phyloP scores from a whole-genome alignment of 2,113 vertebrate genomes.

The Leptobrachium ailaonicum region DNA sequence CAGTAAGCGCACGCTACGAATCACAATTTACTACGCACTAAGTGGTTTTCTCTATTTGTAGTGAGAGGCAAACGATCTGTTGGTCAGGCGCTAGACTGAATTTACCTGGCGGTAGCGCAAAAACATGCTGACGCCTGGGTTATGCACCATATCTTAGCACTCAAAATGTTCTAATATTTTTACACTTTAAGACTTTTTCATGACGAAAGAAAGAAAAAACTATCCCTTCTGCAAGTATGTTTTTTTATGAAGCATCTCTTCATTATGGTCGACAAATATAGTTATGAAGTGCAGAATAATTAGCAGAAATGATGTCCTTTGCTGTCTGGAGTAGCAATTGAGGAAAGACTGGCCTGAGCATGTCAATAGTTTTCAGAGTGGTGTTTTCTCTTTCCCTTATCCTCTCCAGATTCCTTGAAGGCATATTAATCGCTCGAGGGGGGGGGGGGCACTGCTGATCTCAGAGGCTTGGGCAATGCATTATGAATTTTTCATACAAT shows the following conservation, averaged over 20 bases:
- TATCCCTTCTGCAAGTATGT: too few species aligned
- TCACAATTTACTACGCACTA: too few species aligned
- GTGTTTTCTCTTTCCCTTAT: slow-evolving; percentile 76
- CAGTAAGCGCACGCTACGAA: too few species aligned
- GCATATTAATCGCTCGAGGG: slow-evolving; percentile 83
- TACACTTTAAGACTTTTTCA: too few species aligned
- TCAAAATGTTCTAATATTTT: too few species aligned
- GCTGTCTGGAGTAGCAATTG: background rate
- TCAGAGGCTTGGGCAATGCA: slow-evolving; percentile 88
- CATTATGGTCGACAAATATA: background rate
- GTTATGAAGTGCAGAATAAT: slow-evolving; percentile 11
- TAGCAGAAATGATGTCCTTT: background rate
- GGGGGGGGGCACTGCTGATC: slow-evolving; percentile 85
- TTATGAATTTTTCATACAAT: slow-evolving; percentile 94
- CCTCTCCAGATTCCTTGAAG: slow-evolving; percentile 71
- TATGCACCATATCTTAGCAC: too few species aligned
- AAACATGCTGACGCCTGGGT: too few species aligned
- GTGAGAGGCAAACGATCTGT: too few species aligned
- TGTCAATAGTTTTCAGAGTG: slow-evolving; percentile 95
- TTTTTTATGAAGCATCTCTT: background rate
- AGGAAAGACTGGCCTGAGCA: slow-evolving; percentile 79
- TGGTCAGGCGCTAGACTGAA: too few species aligned
- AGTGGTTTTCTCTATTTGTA: too few species aligned
- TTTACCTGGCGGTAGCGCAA: too few species aligned
- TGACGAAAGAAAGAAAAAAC: too few species aligned